Evolutionary conservation across 2,888 invertebrate genomes (phyloP), one percentile per base, ranked within the genome.

Genomic region (Drosophila heteroneura): DNA sequence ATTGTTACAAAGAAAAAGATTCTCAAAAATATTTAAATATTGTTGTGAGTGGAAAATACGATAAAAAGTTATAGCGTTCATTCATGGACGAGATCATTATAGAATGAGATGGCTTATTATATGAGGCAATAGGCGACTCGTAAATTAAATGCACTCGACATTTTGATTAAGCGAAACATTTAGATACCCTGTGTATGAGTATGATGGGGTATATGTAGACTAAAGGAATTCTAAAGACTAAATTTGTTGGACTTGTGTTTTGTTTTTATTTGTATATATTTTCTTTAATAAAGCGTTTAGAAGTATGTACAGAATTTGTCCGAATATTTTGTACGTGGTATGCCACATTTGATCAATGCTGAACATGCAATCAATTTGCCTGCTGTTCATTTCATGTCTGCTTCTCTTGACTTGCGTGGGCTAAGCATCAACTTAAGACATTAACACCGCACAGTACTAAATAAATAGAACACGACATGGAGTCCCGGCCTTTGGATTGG

Each of bases 141-240:
- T 85, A 82, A 90, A 82, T 85, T 70, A 82, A 74, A 85, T 85
- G 88, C 85, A 85, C 78, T 77, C 82, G 82, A 77, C 68, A 66
- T 72, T 71, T 71, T 64, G 78, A 81, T 72, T 69, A 81, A 79
- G 63, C 39, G 62, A 71, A 68, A 65, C 54, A 39, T 39, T 69
- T 33, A 28, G 26, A 12, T 77, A 69, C 65, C 53, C 63, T 58
- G 2, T 47, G 14, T 5, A 16, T 5, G 5, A 5, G 12, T n/a
- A 0, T 2, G 26, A 26, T 6, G 2, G 77, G 72, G 65, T 63
- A 51, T 56, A 53, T 49, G 39, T 16, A 3, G 22, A 19, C 14
- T 0, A 19, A 12, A 1, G 0, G 2, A 47, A 26, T 9, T 5
- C 16, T 0, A 22, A n/a, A n/a, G 5, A 5, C 41, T 12, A 41